A percentile compares a stretch with the other conserved stretches of the same genome.
Conservation (phyloP, 2,888 invertebrate species). For the Sicus ferrugineus region DNA sequence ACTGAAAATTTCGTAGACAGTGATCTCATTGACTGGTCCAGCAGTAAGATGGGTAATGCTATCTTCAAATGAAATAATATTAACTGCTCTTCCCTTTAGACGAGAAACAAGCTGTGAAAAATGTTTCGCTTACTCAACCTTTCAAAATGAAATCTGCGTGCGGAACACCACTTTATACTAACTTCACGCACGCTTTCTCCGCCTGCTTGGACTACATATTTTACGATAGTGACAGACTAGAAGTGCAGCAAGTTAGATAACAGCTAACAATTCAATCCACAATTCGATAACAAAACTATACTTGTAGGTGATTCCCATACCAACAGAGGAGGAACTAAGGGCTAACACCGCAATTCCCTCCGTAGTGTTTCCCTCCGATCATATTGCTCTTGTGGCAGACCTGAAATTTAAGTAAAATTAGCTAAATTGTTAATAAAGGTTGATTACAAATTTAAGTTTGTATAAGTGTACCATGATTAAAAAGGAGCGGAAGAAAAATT, state of each 20-base stretch:
- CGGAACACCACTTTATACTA: conserved; percentile 84
- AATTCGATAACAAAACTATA: background rate
- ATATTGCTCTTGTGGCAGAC: conserved; percentile 88
- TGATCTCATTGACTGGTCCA: conserved; percentile 78
- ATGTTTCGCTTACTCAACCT: conserved; percentile 72
- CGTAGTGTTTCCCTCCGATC: conserved; percentile 91
- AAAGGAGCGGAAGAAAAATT: too few relatives aligned
- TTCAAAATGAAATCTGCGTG: conserved; percentile 78
- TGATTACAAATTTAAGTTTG: background rate
- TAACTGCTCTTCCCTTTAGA: conserved; percentile 66
- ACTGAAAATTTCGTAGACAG: conserved; percentile 73
- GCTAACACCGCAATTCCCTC: conserved; percentile 85
- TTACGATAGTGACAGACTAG: conserved; percentile 73
- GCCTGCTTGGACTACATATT: conserved; percentile 94
- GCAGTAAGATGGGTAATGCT: conserved; percentile 69
- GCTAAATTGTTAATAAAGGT: background rate
- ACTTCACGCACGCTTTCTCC: conserved; percentile 81
- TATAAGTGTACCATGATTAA: conserved; percentile 9
- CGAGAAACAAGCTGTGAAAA: conserved; percentile 70
- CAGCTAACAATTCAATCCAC: background rate
- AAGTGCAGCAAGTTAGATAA: conserved; percentile 70
- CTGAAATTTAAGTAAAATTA: conserved; percentile 64
- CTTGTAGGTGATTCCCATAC: conserved; percentile 78
- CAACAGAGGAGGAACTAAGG: conserved; percentile 78
- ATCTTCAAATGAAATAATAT: background rate